Evolutionary conservation across 2,888 invertebrate genomes (phyloP), one percentile per base, ranked within the genome.

Genomic region (Atrina japonica): DNA sequence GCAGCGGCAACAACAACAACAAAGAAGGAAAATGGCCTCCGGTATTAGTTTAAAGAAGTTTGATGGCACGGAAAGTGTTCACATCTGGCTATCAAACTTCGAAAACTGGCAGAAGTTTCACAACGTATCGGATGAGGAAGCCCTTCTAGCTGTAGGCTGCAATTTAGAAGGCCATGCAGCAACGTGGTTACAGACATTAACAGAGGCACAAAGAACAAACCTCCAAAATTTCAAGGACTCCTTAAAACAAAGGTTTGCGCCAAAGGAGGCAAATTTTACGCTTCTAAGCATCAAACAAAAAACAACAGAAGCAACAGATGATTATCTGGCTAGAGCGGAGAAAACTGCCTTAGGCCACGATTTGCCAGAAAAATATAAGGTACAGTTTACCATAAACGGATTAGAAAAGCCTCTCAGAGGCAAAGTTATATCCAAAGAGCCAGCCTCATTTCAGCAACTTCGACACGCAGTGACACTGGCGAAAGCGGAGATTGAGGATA

Each of bases 41-140:
- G 61, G 61, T 2, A 30, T 61, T 2, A 61, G 49, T 1, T 30
- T 61, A 18, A n/a, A n/a, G n/a, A n/a, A n/a, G n/a, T n/a, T n/a
- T n/a, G n/a, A n/a, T n/a, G n/a, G n/a, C n/a, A n/a, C n/a, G n/a
- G n/a, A n/a, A n/a, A n/a, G n/a, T n/a, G n/a, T n/a, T n/a, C n/a
- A n/a, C n/a, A n/a, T n/a, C 11, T 61, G 61, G 61, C n/a, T 61
- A 11, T 2, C 61, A 5, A 50, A 30, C 9, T 23, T 61, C 3
- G 50, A 61, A 35, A 35, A 49, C 18, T 61, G 50, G 61, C 49
- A 50, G 23, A 49, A 49, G 35, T 61, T 50, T 35, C 61, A 61
- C 23, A 61, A 61, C 21, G 61, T 49, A 9, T 16, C 29, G 2
- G 30, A 61, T n/a, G n/a, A n/a, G n/a, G n/a, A n/a, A n/a, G n/a